Evolutionary conservation across 92 coral and sea anemone species (phyloP).

Genomic region (Zoanthus gigantus): DNA sequence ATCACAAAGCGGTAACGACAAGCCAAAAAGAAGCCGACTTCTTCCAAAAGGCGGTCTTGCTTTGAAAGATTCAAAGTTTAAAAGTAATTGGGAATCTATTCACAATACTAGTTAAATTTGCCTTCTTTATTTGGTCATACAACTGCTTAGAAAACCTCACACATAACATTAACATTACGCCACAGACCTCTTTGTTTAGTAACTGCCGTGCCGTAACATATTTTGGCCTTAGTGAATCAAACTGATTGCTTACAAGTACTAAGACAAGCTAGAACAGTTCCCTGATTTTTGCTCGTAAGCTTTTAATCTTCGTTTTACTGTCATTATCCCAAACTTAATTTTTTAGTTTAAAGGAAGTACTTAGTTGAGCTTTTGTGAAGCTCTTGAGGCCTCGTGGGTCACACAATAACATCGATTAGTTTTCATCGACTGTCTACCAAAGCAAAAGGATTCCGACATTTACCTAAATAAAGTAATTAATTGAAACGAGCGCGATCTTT

Average conservation of each 20-base stretch:
- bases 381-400: slow-evolving; percentile 57
- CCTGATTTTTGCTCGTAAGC: slow-evolving; percentile 3
- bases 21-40: slow-evolving; percentile 42
- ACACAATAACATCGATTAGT: slow-evolving; percentile 49
- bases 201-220: not conserved
- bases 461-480: slow-evolving; percentile 75
- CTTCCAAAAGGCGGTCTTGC: slow-evolving; percentile 35
- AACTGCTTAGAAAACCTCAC: slow-evolving; percentile 40
- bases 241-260: not conserved
- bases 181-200: slow-evolving; percentile 16
- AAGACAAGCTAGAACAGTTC: not conserved
- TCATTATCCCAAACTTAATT: slow-evolving; percentile 15
- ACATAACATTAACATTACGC: slow-evolving; percentile 46
- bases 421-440: slow-evolving; percentile 52
- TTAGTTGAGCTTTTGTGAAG: slow-evolving; percentile 43
- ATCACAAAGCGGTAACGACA: slow-evolving; percentile 41
- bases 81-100: slow-evolving; percentile 45
- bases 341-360: slow-evolving; percentile 41
- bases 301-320: slow-evolving; percentile 34
- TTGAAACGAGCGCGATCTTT: slow-evolving; percentile 71
- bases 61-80: slow-evolving; percentile 43
- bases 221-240: not conserved
- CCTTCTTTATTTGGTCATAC: slow-evolving; percentile 48
- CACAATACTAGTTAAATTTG: slow-evolving; percentile 43
- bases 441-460: slow-evolving; percentile 82